These are phyloP conservation scores for Macaca nemestrina DNA, from an alignment of 2,113 vertebrate species.

Conservation along the genomic window DNA sequence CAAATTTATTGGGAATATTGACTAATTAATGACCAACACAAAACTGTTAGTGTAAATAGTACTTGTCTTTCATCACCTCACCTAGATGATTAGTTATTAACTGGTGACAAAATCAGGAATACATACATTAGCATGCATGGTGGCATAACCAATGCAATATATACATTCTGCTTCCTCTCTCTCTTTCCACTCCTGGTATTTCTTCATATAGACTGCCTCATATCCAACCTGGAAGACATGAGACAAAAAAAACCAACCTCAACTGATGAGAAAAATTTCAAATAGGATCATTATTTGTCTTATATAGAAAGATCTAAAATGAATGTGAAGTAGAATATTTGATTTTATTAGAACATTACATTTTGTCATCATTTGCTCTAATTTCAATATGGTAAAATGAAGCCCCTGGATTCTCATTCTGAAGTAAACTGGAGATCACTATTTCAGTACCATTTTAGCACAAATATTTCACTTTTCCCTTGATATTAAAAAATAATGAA, in stretches of 20 bases:
- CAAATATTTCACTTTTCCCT: neutral
- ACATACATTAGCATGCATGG: neutral
- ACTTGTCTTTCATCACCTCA: neutral
- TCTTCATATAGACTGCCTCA: neutral
- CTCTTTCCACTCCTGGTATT: neutral
- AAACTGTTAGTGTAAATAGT: neutral
- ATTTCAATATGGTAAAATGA: neutral
- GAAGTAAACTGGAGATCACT: neutral
- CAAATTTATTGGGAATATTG: neutral
- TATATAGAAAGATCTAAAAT: neutral
- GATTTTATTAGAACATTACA: neutral
- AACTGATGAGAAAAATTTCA: neutral
- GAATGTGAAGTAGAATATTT: neutral
- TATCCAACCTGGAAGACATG: neutral
- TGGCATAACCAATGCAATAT: neutral
- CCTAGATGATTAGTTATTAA: neutral
- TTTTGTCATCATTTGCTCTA: neutral
- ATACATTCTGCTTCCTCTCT: neutral
- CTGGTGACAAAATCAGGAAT: neutral
- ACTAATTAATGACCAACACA: neutral
- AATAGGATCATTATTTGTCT: neutral
- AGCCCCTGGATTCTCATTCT: neutral
- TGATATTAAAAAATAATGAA: neutral
- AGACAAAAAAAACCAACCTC: neutral
- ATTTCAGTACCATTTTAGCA: neutral